Conservation (phyloP, 1,140 invertebrate genomes). For the Drosophila lini region DNA sequence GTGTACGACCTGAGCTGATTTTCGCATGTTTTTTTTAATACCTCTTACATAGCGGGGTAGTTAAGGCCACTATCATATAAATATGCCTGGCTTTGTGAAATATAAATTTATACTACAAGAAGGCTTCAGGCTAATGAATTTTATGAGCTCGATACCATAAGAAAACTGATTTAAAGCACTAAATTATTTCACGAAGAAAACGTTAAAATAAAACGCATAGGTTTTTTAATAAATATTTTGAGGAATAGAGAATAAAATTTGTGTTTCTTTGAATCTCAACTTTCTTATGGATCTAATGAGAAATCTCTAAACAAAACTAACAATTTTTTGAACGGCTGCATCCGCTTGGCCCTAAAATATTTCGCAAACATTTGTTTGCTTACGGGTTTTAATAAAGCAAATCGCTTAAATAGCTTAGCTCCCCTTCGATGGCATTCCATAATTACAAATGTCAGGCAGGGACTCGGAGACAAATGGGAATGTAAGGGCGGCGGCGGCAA, state of each 20-base stretch:
- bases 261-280: not conserved
- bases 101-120: not conserved
- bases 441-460: conserved; percentile 54
- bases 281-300: not conserved
- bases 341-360: conserved; percentile 11
- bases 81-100: not conserved
- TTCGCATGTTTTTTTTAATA: not conserved
- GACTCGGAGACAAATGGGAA: conserved; percentile 41
- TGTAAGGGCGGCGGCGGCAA: conserved; percentile 12
- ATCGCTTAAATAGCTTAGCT: conserved; percentile 71
- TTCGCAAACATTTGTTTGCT: conserved; percentile 68
- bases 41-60: not conserved
- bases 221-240: too few relatives aligned
- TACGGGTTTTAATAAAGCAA: conserved; percentile 67
- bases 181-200: not conserved
- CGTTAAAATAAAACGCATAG: too few relatives aligned
- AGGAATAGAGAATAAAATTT: too few relatives aligned
- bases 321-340: not conserved
- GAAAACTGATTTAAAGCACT: too few relatives aligned
- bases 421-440: conserved; percentile 40
- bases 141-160: not conserved
- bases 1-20: conserved; percentile 29
- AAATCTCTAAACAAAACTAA: not conserved
- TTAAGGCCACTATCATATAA: not conserved
- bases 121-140: not conserved